Conservation (phyloP, 2,797 vertebrate species). For the Clamator glandarius region DNA sequence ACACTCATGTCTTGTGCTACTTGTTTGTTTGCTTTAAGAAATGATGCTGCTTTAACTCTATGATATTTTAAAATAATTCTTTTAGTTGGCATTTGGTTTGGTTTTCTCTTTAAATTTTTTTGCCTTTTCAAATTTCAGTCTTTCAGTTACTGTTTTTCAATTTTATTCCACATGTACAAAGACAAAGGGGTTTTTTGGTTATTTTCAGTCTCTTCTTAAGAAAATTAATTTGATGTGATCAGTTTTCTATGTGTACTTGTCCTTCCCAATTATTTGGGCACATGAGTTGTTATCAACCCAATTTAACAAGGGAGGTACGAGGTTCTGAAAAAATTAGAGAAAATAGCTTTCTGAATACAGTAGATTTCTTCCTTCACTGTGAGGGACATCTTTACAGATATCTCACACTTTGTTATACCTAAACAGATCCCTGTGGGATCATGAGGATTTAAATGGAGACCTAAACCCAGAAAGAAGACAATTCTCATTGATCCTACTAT, state of each 20-base stretch:
- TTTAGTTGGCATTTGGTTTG: background rate
- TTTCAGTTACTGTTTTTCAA: background rate
- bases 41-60: background rate
- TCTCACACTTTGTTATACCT: background rate
- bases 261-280: background rate
- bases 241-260: background rate
- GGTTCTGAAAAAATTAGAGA: background rate
- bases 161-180: background rate
- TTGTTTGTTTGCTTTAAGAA: background rate
- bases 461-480: background rate
- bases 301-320: background rate
- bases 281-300: background rate
- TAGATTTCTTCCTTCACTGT: background rate
- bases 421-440: background rate
- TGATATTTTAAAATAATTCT: background rate
- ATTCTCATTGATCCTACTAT: background rate
- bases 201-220: background rate
- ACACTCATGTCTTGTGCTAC: background rate
- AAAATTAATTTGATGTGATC: background rate
- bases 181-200: background rate
- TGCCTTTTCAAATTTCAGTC: background rate
- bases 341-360: background rate
- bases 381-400: background rate
- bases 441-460: background rate
- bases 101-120: background rate